Evolutionary conservation across 1,140 invertebrate species (phyloP).

Genomic region (Aphaenogaster ashmeadi): DNA sequence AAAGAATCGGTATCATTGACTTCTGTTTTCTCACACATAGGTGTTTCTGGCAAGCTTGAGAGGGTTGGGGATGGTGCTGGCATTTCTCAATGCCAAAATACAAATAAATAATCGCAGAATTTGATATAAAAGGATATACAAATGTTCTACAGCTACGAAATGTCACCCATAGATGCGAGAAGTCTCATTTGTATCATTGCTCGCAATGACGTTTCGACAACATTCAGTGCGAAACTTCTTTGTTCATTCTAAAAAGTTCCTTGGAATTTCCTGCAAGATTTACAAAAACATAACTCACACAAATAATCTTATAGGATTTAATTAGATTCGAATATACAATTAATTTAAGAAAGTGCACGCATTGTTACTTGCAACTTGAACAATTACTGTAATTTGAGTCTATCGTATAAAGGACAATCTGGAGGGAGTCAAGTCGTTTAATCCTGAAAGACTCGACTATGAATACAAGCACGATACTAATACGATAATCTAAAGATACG

Average conservation of each 20-base stretch:
- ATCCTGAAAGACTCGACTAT: background rate
- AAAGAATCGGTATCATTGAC: conserved; percentile 80
- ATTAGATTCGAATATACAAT: background rate
- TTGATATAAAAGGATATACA: conserved; percentile 32
- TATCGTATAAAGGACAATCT: background rate
- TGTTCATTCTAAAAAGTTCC: background rate
- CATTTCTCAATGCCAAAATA: conserved; percentile 76
- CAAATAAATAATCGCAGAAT: conserved; percentile 37
- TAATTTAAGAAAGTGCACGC: background rate
- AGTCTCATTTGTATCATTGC: conserved; percentile 37
- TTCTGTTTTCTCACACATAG: conserved; percentile 81
- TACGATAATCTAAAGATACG: background rate
- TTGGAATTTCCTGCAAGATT: conserved; percentile 9
- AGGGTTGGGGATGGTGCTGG: conserved; percentile 84
- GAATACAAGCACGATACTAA: conserved; percentile 21
- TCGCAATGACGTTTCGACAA: background rate
- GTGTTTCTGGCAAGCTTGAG: conserved; percentile 78
- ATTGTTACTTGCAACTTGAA: background rate
- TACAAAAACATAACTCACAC: background rate
- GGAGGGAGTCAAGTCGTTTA: background rate
- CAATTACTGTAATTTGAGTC: background rate
- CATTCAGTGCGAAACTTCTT: background rate
- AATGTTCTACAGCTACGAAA: conserved; percentile 36
- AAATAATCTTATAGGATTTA: background rate
- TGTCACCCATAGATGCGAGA: conserved; percentile 10